A percentile compares a stretch with the other conserved stretches of the same genome.
These are phyloP conservation scores for Oceanodroma leucorhoa DNA, from an alignment of 2,797 vertebrate genomes.

Conservation along the genomic window DNA sequence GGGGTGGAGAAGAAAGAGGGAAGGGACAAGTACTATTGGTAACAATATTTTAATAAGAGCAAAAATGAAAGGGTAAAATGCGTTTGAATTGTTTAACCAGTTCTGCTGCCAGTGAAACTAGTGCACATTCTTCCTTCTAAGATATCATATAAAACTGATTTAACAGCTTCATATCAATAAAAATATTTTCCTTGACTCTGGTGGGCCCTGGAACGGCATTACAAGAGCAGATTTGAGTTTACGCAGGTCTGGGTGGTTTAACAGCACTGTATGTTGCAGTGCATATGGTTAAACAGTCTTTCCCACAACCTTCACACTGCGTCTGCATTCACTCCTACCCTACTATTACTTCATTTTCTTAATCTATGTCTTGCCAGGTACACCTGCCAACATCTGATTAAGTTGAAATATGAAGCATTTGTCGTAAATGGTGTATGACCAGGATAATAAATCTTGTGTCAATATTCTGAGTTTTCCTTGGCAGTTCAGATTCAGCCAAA, in stretches of 20 bases:
- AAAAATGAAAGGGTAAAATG: background rate
- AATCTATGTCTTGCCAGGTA: background rate
- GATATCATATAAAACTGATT: background rate
- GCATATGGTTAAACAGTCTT: background rate
- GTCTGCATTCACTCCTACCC: background rate
- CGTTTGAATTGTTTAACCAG: background rate
- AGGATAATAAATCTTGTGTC: background rate
- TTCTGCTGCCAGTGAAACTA: background rate
- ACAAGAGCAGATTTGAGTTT: background rate
- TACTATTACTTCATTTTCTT: background rate
- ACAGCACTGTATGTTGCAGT: accelerated
- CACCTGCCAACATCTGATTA: background rate
- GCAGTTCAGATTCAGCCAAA: background rate
- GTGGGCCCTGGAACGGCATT: background rate
- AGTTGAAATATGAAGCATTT: conserved; percentile 1
- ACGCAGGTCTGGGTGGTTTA: background rate
- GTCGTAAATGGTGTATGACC: background rate
- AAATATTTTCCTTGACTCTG: background rate
- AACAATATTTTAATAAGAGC: background rate
- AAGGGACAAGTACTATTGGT: background rate
- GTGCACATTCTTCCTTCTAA: background rate
- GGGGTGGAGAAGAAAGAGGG: background rate
- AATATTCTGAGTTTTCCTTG: background rate
- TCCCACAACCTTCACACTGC: background rate
- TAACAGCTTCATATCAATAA: background rate